Conservation (phyloP, 2,797 vertebrate genomes). For the Propithecus deckenii region DNA sequence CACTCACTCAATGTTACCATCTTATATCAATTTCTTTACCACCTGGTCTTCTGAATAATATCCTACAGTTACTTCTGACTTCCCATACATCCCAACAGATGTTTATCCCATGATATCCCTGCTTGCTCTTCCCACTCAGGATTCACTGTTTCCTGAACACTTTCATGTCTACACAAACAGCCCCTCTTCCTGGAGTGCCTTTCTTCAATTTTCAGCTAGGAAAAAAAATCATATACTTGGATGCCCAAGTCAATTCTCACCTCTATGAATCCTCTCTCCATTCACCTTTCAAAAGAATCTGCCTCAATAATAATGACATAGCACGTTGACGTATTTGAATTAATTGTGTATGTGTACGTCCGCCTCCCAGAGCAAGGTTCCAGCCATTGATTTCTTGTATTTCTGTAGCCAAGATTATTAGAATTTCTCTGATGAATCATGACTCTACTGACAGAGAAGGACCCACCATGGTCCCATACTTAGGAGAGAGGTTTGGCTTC, state of each 20-base stretch:
- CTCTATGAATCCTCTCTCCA: not conserved
- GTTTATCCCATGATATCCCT: not conserved
- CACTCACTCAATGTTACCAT: not conserved
- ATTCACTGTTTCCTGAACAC: not conserved
- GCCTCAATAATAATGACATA: not conserved
- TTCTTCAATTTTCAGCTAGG: not conserved
- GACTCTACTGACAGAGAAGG: not conserved
- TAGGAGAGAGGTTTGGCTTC: not conserved
- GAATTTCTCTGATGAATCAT: not conserved
- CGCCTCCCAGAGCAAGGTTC: not conserved
- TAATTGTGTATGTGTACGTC: not conserved
- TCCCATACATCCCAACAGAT: not conserved
- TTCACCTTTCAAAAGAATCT: slow-evolving; percentile 7
- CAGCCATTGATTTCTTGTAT: not conserved
- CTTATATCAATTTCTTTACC: not conserved
- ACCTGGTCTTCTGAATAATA: not conserved
- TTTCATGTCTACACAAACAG: not conserved
- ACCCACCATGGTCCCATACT: not conserved
- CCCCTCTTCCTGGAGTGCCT: not conserved
- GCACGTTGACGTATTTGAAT: not conserved
- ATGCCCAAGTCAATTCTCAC: not conserved
- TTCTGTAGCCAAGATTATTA: not conserved
- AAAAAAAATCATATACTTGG: not conserved
- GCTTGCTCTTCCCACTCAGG: not conserved
- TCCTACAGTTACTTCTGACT: not conserved